Base-by-base conservation (phyloP, 2,888 invertebrate species). In the Peribatodes rhomboidaria region DNA sequence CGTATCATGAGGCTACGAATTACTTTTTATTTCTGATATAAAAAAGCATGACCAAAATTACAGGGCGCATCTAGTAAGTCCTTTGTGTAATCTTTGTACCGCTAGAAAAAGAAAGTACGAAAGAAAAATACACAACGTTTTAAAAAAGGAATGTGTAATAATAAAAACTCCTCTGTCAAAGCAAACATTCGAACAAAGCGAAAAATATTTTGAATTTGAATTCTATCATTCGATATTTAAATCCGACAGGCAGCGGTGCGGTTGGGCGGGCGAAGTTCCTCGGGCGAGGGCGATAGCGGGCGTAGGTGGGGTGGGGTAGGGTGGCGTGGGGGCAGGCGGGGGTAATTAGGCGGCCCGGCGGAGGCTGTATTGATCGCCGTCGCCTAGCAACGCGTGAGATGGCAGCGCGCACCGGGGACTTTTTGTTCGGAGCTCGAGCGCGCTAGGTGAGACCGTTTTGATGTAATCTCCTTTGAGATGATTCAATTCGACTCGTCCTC, bases 361-460 rank as follows among this genome's bases (percentile, higher is more conserved):
- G 92, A 92, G 92, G 92, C 92, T 92, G 92, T 90, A 92, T 92
- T 88, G 92, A 92, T 92, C 92, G 86, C 83, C 87, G 92, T 93
- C 83, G 87, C 93, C 89, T 90, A 91, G 92, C 92, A 92, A 92
- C 92, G 88, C 84, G 85, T 78, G 91, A 90, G 92, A 92, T 89
- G 90, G 89, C 90, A 87, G 87, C 86, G 85, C 86, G 82, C 83
- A 81, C 85, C 80, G 84, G 81, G 81, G 79, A 75, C 85, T 84
- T 91, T 91, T 92, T 91, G 89, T 91, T 88, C 86, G 78, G 59
- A 62, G 66, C 56, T 35, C 42, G 47, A 85, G 79, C 83, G 78
- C 83, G 77, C 82, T 86, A 90, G 90, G 92, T 91, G 90, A 88
- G 85, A 91, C 84, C 85, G 83, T 87, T 91, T 90, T 88, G 87